Conservation (phyloP, 2,797 vertebrate genomes). For the Amblyopsis hoosieri region DNA sequence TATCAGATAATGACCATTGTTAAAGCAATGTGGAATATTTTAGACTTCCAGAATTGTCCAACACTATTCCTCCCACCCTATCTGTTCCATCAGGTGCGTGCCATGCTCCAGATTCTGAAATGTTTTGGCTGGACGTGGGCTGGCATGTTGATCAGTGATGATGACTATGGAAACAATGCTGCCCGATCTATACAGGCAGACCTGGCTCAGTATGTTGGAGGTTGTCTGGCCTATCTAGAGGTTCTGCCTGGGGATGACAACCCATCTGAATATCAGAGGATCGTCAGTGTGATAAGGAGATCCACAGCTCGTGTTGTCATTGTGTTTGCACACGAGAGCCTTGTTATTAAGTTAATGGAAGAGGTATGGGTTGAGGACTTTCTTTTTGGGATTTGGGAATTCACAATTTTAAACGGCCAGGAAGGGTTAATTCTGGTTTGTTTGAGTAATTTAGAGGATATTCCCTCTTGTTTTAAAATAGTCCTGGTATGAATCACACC, state of each 20-base stretch:
- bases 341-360: conserved; percentile 47
- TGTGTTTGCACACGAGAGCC: conserved; percentile 48
- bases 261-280: conserved; percentile 34
- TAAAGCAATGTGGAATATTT: conserved; percentile 66
- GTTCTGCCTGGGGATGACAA: conserved; percentile 58
- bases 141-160: conserved; percentile 37
- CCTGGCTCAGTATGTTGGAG: conserved; percentile 31
- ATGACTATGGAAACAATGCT: conserved; percentile 72
- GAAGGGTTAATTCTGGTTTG: too few relatives aligned
- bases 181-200: conserved; percentile 57
- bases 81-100: conserved; percentile 49
- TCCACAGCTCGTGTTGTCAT: conserved; percentile 58
- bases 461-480: too few relatives aligned
- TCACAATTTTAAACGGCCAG: too few relatives aligned
- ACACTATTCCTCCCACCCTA: too few relatives aligned
- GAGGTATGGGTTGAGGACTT: conserved; percentile 28
- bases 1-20: conserved; percentile 55
- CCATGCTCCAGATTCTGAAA: conserved; percentile 65
- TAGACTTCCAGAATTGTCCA: conserved; percentile 21
- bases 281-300: conserved; percentile 46
- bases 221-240: conserved; percentile 69
- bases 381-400: too few relatives aligned
- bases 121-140: conserved; percentile 73
- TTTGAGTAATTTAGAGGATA: too few relatives aligned
- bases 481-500: too few relatives aligned